Conservation (phyloP, 2,797 vertebrate genomes). For the Staurois parvus region DNA sequence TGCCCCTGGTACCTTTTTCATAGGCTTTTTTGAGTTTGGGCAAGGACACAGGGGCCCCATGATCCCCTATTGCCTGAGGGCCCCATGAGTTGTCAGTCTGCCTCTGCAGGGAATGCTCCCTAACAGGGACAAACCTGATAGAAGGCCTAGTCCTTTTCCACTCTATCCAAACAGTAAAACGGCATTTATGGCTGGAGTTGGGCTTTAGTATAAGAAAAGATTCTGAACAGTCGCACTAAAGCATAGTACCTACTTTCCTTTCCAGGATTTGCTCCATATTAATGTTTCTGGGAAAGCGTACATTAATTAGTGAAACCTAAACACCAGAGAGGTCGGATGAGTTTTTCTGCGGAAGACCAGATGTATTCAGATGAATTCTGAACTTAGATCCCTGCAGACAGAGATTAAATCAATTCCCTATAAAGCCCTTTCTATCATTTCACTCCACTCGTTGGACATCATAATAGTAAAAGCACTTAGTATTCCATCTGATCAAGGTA, state of each 20-base stretch:
- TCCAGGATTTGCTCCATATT: not conserved
- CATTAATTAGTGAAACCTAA: not conserved
- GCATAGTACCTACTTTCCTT: not conserved
- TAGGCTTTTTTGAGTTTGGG: too few species aligned
- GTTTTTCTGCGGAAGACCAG: not conserved
- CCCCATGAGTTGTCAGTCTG: too few species aligned
- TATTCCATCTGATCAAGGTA: constrained; percentile 10
- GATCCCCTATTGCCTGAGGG: too few species aligned
- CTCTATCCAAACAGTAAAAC: too few species aligned
- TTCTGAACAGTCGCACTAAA: not conserved
- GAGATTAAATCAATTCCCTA: not conserved
- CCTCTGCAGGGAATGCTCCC: too few species aligned
- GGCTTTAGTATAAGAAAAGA: not conserved
- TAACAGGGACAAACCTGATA: too few species aligned
- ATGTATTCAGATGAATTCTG: not conserved
- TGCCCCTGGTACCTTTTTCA: too few species aligned
- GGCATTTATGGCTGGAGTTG: too few species aligned
- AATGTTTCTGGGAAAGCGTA: not conserved
- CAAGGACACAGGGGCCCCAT: too few species aligned
- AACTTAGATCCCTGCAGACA: not conserved
- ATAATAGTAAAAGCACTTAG: constrained; percentile 10
- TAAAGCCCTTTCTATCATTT: not conserved
- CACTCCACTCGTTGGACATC: not conserved
- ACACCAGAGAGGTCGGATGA: not conserved
- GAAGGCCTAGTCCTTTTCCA: too few species aligned